phyloP scores from a whole-genome alignment of 2,113 vertebrate species.

The sheep (Ovis aries) region DNA sequence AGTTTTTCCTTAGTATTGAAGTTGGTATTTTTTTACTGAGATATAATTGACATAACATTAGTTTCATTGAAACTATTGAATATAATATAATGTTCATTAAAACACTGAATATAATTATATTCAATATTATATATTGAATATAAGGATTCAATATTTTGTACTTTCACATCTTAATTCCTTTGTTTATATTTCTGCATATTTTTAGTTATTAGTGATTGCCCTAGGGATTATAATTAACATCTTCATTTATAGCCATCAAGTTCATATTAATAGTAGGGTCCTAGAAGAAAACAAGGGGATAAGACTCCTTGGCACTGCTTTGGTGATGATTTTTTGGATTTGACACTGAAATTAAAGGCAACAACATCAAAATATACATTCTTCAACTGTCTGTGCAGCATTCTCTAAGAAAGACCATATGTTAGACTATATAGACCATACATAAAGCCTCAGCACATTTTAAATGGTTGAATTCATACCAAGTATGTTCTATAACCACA shows the following conservation, averaged over 20 bases:
- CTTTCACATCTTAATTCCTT: not conserved
- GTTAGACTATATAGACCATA: not conserved
- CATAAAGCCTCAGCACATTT: not conserved
- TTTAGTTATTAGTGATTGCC: not conserved
- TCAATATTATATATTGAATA: no score
- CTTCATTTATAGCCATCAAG: not conserved
- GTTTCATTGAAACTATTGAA: not conserved
- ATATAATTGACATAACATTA: not conserved
- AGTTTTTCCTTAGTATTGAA: not conserved
- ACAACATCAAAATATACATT: not conserved
- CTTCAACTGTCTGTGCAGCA: not conserved
- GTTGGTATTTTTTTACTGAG: not conserved
- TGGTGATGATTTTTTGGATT: not conserved
- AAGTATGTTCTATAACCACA: not conserved
- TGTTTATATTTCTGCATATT: not conserved
- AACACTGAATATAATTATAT: no score
- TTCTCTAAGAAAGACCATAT: not conserved
- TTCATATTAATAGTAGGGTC: not conserved
- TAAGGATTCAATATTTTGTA: not conserved
- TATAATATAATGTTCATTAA: no score
- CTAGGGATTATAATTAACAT: not conserved
- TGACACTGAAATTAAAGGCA: not conserved
- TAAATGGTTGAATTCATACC: not conserved
- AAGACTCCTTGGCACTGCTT: not conserved
- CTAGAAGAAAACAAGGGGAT: not conserved